phyloP scores from a whole-genome alignment of 1,140 invertebrate genomes.

The Proctacanthus coquilletti region DNA sequence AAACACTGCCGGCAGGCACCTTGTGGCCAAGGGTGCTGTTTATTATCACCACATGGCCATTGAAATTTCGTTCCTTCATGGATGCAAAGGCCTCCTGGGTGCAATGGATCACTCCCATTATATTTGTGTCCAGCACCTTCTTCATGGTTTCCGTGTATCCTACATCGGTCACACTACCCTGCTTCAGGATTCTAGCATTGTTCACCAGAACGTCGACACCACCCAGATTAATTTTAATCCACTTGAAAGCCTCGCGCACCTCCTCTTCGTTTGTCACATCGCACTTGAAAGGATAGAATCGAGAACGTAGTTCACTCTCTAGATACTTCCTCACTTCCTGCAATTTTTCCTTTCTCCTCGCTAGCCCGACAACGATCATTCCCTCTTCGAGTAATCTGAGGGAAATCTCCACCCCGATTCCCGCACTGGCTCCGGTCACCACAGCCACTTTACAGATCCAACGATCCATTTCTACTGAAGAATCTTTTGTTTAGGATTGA shows the following conservation, averaged over 20 bases:
- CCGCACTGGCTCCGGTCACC: slow-evolving; percentile 45
- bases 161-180: slow-evolving; percentile 12
- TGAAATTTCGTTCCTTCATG: slow-evolving; percentile 39
- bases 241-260: slow-evolving; percentile 41
- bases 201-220: slow-evolving; percentile 50
- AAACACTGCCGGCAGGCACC: slow-evolving; percentile 17
- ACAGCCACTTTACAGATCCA: slow-evolving; percentile 44
- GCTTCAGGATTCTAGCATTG: slow-evolving; percentile 39
- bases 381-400: slow-evolving; percentile 35
- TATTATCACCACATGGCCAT: slow-evolving; percentile 38
- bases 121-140: slow-evolving; percentile 32
- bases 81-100: slow-evolving; percentile 37
- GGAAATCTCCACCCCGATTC: slow-evolving; percentile 40
- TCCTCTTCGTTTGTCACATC: slow-evolving; percentile 45
- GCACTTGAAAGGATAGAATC: slow-evolving; percentile 32
- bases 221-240: slow-evolving; percentile 39
- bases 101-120: slow-evolving; percentile 38
- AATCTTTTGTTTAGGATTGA: too few relatives aligned
- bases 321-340: slow-evolving; percentile 16
- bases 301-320: slow-evolving; percentile 12
- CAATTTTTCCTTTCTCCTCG: slow-evolving; percentile 19
- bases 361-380: slow-evolving; percentile 35
- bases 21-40: slow-evolving; percentile 35
- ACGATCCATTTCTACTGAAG: slow-evolving; percentile 20
- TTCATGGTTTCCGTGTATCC: slow-evolving; percentile 13